Conservation (phyloP, 1,140 invertebrate species). For the Pseudomyrmex concolor region DNA sequence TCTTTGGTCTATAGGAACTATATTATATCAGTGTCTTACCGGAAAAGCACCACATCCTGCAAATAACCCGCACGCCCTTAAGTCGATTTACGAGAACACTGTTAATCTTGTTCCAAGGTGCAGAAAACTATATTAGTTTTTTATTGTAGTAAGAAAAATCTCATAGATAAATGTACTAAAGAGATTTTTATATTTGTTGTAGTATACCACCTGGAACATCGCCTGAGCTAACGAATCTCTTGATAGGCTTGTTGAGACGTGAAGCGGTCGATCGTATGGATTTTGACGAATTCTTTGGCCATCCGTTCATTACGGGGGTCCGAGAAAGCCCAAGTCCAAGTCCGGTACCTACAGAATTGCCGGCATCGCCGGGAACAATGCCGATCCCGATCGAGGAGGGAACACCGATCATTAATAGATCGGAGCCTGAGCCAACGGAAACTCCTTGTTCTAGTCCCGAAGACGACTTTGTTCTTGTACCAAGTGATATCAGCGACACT, state of each 20-base stretch:
- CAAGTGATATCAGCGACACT: constrained; percentile 87
- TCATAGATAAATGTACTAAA: background rate
- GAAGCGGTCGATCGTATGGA: constrained; percentile 98
- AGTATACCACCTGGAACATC: constrained; percentile 98
- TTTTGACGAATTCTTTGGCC: constrained; percentile 97
- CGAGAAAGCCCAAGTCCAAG: constrained; percentile 82
- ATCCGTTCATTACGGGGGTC: constrained; percentile 93
- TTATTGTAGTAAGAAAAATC: background rate
- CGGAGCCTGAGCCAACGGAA: constrained; percentile 82
- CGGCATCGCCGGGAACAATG: constrained; percentile 81
- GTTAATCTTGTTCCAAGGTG: constrained; percentile 97
- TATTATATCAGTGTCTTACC: constrained; percentile 99
- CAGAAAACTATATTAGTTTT: constrained; percentile 75
- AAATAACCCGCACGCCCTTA: constrained; percentile 98
- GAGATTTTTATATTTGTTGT: constrained; percentile 73
- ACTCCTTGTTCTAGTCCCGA: constrained; percentile 88
- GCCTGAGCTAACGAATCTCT: constrained; percentile 93
- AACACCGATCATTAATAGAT: constrained; percentile 76
- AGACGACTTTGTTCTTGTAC: constrained; percentile 95
- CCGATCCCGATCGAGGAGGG: constrained; percentile 76
- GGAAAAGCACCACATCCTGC: constrained; percentile 99
- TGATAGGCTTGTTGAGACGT: constrained; percentile 94
- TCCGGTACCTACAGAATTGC: constrained; percentile 80
- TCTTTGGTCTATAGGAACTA: constrained; percentile 99
- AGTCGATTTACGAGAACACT: constrained; percentile 98